A percentile compares a stretch with the other conserved stretches of the same genome.
Evolutionary conservation across 2,888 invertebrate genomes (phyloP).

Genomic region (Fragum fragum): DNA sequence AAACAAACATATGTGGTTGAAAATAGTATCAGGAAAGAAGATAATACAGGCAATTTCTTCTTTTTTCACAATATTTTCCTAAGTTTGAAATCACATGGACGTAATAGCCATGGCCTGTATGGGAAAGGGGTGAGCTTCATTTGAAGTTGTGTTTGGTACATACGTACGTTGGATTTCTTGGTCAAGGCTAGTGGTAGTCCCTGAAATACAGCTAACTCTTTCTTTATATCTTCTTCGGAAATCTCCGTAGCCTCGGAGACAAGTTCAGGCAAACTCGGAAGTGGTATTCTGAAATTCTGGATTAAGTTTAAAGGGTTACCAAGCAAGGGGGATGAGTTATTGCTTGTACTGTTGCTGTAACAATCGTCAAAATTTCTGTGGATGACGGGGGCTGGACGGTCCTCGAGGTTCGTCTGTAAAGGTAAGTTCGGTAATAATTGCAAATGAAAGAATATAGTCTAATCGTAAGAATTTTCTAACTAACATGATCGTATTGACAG

Average conservation of each 20-base stretch:
- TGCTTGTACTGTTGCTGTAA: conserved; percentile 45
- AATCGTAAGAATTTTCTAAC: too few species aligned
- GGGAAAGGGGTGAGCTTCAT: too few species aligned
- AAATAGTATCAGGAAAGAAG: too few species aligned
- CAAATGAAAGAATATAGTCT: too few species aligned
- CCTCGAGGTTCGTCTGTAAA: conserved; percentile 53
- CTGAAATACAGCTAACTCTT: conserved; percentile 51
- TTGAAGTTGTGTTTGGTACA: too few species aligned
- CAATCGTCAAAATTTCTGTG: conserved; percentile 70
- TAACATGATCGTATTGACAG: too few species aligned
- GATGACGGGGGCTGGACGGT: conserved; percentile 66
- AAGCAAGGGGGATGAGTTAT: conserved; percentile 29
- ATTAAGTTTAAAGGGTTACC: conserved; percentile 56
- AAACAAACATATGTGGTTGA: too few species aligned
- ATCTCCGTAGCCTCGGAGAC: conserved; percentile 36
- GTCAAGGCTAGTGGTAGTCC: conserved; percentile 22
- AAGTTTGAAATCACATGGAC: too few species aligned
- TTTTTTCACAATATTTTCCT: too few species aligned
- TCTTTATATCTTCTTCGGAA: conserved; percentile 22
- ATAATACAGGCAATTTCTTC: too few species aligned
- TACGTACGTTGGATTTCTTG: conserved; percentile 30
- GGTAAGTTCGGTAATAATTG: too few species aligned
- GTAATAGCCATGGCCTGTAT: too few species aligned
- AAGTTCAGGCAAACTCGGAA: conserved; percentile 56
- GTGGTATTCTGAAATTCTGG: conserved; percentile 59